A percentile compares a stretch with the other conserved stretches of the same genome.
These are phyloP conservation scores for human DNA, from an alignment of 2,113 vertebrate genomes.

Conservation along the genomic window DNA sequence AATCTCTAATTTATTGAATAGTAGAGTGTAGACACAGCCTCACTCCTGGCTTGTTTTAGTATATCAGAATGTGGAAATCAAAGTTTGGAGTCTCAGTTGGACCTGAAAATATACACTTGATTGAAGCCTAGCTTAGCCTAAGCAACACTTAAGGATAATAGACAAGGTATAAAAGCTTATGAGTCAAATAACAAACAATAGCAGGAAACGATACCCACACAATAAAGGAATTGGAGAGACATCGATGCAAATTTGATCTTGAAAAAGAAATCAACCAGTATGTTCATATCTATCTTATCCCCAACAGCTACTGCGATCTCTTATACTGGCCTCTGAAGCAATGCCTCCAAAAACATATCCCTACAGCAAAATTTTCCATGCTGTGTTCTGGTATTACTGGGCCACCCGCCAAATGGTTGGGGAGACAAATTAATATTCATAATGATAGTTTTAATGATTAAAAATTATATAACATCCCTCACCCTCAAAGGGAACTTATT, in stretches of 20 bases:
- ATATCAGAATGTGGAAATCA: constrained; percentile 11
- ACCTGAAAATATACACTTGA: not conserved
- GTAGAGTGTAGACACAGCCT: not conserved
- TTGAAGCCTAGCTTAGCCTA: not conserved
- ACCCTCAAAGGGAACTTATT: not conserved
- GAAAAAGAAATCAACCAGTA: not conserved
- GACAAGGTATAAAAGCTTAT: not conserved
- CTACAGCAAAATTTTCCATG: not conserved
- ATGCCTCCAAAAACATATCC: not conserved
- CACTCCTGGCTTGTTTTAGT: not conserved
- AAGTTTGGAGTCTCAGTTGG: not conserved
- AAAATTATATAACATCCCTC: not conserved
- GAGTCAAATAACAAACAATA: not conserved
- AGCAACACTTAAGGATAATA: not conserved
- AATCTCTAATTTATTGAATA: not conserved
- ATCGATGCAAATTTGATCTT: not conserved
- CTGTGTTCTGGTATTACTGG: not conserved
- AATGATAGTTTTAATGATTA: not conserved
- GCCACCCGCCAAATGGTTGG: not conserved
- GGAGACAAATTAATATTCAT: constrained; percentile 9
- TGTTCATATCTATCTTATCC: not conserved
- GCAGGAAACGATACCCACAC: not conserved
- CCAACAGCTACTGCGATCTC: not conserved
- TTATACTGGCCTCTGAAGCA: not conserved
- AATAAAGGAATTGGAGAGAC: not conserved